These are phyloP conservation scores for Myiozetetes cayanensis DNA, from an alignment of 2,113 vertebrate species.

Conservation along the genomic window DNA sequence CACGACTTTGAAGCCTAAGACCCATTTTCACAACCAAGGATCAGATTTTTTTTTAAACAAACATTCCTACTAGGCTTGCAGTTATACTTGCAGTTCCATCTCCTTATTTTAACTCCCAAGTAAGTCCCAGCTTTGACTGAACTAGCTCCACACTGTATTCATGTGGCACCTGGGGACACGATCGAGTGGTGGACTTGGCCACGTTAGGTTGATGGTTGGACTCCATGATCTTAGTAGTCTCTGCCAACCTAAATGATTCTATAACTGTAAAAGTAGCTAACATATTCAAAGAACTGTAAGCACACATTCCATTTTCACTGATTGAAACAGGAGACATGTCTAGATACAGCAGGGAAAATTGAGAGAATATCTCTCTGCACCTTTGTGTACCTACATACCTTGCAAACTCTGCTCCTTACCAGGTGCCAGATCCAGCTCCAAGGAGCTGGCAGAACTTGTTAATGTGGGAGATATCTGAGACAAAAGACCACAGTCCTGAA, in stretches of 20 bases:
- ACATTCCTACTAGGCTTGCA: not conserved
- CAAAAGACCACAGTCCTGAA: not conserved
- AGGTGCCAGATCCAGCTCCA: not conserved
- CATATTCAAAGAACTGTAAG: not conserved
- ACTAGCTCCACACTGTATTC: not conserved
- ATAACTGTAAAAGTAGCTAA: not conserved
- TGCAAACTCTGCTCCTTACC: not conserved
- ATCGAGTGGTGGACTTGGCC: not conserved
- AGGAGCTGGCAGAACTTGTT: not conserved
- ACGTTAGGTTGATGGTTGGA: not conserved
- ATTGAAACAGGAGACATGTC: not conserved
- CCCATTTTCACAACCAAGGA: not conserved
- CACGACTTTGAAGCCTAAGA: not conserved
- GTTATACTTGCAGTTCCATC: not conserved
- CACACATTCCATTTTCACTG: not conserved
- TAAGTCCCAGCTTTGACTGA: not conserved
- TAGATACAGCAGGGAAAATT: not conserved
- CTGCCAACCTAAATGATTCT: not conserved
- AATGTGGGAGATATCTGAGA: not conserved
- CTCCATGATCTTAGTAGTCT: not conserved
- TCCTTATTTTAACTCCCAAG: not conserved
- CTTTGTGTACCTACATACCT: rapidly evolving
- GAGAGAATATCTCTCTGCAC: not conserved
- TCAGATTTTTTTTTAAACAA: not conserved
- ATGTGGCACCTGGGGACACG: not conserved